A percentile compares a stretch with the other conserved stretches of the same genome.
phyloP scores from a whole-genome alignment of 64 coral and sea anemone species.

The Platygyra sinensis region DNA sequence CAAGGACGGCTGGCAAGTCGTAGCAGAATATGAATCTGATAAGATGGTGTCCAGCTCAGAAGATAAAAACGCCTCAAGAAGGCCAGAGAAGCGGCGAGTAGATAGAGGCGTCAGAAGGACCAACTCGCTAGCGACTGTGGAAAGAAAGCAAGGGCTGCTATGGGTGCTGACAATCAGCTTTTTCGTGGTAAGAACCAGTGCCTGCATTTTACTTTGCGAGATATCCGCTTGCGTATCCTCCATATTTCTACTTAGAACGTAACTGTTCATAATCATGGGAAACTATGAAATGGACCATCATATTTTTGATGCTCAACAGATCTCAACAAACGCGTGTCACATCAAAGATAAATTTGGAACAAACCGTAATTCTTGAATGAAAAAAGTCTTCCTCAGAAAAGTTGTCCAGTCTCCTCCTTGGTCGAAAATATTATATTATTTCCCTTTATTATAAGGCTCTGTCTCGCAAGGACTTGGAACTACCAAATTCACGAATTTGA shows the following conservation, averaged over 20 bases:
- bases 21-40: background rate
- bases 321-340: too few species aligned
- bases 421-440: too few species aligned
- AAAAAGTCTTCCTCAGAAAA: too few species aligned
- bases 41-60: background rate
- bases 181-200: background rate
- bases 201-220: background rate
- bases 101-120: background rate
- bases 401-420: too few species aligned
- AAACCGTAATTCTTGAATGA: too few species aligned
- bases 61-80: background rate
- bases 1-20: background rate
- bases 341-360: too few species aligned
- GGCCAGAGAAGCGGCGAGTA: background rate
- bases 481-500: too few species aligned
- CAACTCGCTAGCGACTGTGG: background rate
- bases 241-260: background rate
- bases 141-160: background rate
- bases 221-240: constrained; percentile 2
- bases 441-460: too few species aligned
- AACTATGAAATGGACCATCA: too few species aligned
- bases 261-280: too few species aligned
- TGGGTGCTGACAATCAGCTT: background rate
- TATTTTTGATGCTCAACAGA: too few species aligned
- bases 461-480: too few species aligned